phyloP scores from a whole-genome alignment of 2,797 vertebrate genomes.

The Taenioides sp. region DNA sequence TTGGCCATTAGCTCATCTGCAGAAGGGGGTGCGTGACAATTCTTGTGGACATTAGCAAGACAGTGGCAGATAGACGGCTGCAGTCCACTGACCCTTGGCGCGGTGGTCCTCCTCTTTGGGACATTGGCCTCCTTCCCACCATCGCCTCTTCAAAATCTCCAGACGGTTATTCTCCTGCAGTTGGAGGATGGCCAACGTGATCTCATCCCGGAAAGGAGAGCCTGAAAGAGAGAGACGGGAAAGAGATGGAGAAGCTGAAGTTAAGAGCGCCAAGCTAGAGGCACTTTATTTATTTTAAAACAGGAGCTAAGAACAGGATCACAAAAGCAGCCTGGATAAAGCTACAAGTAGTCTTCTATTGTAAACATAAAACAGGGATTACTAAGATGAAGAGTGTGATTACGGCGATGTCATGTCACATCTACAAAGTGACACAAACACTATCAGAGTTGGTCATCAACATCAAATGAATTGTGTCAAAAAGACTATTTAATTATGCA shows the following conservation, averaged over 20 bases:
- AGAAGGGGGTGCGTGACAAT: constrained; percentile 50
- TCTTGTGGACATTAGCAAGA: constrained; percentile 57
- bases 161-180: constrained; percentile 92
- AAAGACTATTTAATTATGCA: constrained; percentile 5
- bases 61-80: constrained; percentile 44
- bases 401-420: constrained; percentile 35
- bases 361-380: constrained; percentile 62
- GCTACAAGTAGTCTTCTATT: constrained; percentile 41
- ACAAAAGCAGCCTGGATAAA: constrained; percentile 28
- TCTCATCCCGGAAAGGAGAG: constrained; percentile 90
- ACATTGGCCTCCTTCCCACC: constrained; percentile 92
- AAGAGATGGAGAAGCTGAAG: constrained; percentile 7
- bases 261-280: constrained; percentile 18
- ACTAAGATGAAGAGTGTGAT: constrained; percentile 62
- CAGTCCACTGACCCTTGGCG: constrained; percentile 84
- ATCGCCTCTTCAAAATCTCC: constrained; percentile 92
- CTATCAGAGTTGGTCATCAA: constrained; percentile 6
- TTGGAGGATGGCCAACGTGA: constrained; percentile 91
- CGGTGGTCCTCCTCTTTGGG: constrained; percentile 91
- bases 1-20: constrained; percentile 60
- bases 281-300: constrained; percentile 27
- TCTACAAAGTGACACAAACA: constrained; percentile 24
- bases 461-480: constrained; percentile 6
- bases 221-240: constrained; percentile 69
- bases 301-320: constrained; percentile 14